Percentiles rank a stretch among this genome's conserved stretches.
Conservation (phyloP, 64 coral and sea anemone species). For the Trachythela sp. region DNA sequence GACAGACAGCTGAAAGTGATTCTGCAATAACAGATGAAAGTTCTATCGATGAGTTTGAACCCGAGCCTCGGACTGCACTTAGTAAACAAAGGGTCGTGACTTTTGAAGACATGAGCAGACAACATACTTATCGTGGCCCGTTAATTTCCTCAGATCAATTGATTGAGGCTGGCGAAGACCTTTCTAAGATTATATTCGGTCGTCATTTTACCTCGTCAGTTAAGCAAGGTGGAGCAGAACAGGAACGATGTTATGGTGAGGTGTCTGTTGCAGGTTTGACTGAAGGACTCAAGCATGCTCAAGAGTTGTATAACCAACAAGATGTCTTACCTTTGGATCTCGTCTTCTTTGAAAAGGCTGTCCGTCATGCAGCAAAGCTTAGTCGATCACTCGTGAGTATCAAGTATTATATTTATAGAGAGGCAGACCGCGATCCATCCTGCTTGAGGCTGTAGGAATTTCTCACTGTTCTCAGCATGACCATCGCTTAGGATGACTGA, state of each 20-base stretch:
- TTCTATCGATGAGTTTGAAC: not conserved
- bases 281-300: conserved; percentile 54
- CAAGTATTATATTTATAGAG: not conserved
- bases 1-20: not conserved
- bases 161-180: conserved; percentile 61
- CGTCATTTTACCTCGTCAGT: conserved; percentile 69
- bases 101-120: conserved; percentile 64
- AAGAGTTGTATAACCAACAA: conserved; percentile 62
- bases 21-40: not conserved
- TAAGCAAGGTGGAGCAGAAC: not conserved
- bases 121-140: conserved; percentile 58
- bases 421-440: too few relatives aligned
- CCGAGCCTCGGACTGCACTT: not conserved
- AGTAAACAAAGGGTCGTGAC: conserved; percentile 49
- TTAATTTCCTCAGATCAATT: conserved; percentile 73
- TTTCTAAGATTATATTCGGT: conserved; percentile 76
- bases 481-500: too few relatives aligned
- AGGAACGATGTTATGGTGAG: conserved; percentile 63
- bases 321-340: conserved; percentile 45
- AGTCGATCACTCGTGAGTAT: conserved; percentile 80
- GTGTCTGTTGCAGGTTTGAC: conserved; percentile 65
- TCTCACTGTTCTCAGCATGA: too few relatives aligned
- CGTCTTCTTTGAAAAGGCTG: conserved; percentile 69
- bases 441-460: too few relatives aligned
- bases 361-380: conserved; percentile 74